Percentiles rank a stretch among this genome's conserved stretches.
phyloP scores from a whole-genome alignment of 2,113 vertebrate species.

The Poicephalus gulielmi region DNA sequence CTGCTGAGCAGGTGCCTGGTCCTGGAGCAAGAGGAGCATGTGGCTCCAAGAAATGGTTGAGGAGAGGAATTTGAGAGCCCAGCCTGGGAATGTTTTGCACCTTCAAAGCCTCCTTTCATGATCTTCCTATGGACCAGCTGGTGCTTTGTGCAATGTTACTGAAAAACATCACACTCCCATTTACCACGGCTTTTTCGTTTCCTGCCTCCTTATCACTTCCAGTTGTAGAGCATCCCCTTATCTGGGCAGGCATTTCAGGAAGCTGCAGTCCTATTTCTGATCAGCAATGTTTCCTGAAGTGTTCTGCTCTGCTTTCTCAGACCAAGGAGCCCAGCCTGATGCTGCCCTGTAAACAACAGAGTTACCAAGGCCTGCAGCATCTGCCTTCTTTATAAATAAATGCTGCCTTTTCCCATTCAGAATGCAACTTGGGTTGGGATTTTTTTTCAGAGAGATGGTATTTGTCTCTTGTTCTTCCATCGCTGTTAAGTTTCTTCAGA shows the following conservation, averaged over 20 bases:
- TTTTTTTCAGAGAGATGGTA: not conserved
- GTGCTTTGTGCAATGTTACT: not conserved
- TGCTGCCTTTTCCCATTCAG: not conserved
- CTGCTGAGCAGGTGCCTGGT: rapidly evolving
- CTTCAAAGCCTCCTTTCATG: not conserved
- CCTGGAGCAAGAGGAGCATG: rapidly evolving
- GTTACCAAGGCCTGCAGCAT: not conserved
- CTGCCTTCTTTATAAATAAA: not conserved
- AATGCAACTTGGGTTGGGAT: not conserved
- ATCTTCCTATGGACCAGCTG: not conserved
- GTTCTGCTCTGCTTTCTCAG: not conserved
- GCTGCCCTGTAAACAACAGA: not conserved
- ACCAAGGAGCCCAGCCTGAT: not conserved
- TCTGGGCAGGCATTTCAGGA: slow-evolving; percentile 20
- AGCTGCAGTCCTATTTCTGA: not conserved
- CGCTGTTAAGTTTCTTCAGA: not conserved
- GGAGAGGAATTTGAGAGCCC: not conserved
- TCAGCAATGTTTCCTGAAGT: not conserved
- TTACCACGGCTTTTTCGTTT: not conserved
- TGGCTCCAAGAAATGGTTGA: not conserved
- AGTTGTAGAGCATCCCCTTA: not conserved
- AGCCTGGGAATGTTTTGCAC: not conserved
- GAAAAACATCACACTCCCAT: not conserved
- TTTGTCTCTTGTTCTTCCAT: not conserved
- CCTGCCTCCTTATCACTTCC: not conserved